phyloP scores from a whole-genome alignment of 2,797 vertebrate species.

The Galaxias olidus region DNA sequence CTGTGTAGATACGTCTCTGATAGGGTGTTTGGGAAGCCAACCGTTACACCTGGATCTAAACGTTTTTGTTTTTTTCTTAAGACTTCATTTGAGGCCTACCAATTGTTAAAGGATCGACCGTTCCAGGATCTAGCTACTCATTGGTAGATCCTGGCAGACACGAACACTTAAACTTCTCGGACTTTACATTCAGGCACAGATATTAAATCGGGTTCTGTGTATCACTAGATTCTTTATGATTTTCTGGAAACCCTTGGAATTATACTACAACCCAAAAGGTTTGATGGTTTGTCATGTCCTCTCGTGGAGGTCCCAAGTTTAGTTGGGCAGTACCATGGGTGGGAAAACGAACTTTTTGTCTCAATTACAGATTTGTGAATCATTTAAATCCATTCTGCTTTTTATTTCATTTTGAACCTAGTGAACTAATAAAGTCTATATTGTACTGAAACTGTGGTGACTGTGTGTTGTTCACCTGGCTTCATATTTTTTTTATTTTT shows the following conservation, averaged over 20 bases:
- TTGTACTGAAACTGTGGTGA: slow-evolving; percentile 63
- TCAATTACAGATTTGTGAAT: slow-evolving; percentile 64
- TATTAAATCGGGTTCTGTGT: neutral
- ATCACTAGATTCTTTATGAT: neutral
- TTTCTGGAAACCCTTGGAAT: slow-evolving; percentile 14
- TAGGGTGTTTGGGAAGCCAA: too few relatives aligned
- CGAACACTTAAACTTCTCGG: too few relatives aligned
- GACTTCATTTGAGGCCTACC: slow-evolving; percentile 1
- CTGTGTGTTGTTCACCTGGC: too few relatives aligned
- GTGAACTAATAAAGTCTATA: slow-evolving; percentile 77
- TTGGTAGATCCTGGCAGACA: too few relatives aligned
- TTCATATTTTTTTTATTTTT: too few relatives aligned
- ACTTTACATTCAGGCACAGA: too few relatives aligned
- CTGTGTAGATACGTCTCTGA: too few relatives aligned
- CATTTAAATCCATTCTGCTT: slow-evolving; percentile 64
- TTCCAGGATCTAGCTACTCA: neutral
- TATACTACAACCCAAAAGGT: neutral
- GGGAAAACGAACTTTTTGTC: slow-evolving; percentile 49
- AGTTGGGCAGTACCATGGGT: slow-evolving; percentile 40
- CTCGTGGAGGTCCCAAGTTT: neutral
- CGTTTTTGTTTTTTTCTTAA: neutral
- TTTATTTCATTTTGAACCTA: slow-evolving; percentile 68
- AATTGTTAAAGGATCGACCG: neutral
- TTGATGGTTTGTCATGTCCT: slow-evolving; percentile 4
- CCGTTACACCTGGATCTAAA: too few relatives aligned